Evolutionary conservation across 2,113 vertebrate genomes (phyloP), one percentile per base, ranked within the genome.

Genomic region (Aix galericulata): DNA sequence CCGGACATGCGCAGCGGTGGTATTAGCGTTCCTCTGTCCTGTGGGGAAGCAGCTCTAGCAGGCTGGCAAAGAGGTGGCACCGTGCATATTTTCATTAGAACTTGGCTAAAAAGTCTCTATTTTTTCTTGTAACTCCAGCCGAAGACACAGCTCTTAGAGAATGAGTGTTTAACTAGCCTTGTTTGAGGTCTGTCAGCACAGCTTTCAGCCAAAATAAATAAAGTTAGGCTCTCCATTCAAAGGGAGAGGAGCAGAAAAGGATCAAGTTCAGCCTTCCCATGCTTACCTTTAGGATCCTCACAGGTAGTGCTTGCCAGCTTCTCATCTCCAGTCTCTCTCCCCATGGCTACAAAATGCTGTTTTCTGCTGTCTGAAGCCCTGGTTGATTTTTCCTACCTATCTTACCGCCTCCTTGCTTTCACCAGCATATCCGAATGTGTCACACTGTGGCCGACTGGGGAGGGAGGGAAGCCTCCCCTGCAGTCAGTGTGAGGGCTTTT

Each of bases 151-250:
- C 34, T 91, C 53, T 89, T 75, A 60, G 26, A 40, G 86, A 78
- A 82, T 63, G 94, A 79, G 71, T 64, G 36, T 76, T 95, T 58
- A 87, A 72, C 50, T 72, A 76, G 14, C 2, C 55, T 60, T 91
- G 69, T 91, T 94, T 92, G 87, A 44, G 48, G 27, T 56, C 84
- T 94, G 93, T 74, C 93, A 90, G 82, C 56, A 11, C n/a, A 59
- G 79, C 64, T 93, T 77, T 93, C 67, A 83, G 89, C 20, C 50
- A 76, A 88, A 92, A 74, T 63, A 92, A 86, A 84, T 42, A 34
- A 77, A 55, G 36, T 55, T 63, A 62, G 36, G 58, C 62, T 80
- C n/a, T 80, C 38, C 46, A 2, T 85, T 93, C 71, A 62, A 46
- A 66, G 55, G 36, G 22, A 94, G 55, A 71, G 18, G 42, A 77